Base-by-base conservation (phyloP, 2,113 vertebrate species). In the Galemys pyrenaicus region DNA sequence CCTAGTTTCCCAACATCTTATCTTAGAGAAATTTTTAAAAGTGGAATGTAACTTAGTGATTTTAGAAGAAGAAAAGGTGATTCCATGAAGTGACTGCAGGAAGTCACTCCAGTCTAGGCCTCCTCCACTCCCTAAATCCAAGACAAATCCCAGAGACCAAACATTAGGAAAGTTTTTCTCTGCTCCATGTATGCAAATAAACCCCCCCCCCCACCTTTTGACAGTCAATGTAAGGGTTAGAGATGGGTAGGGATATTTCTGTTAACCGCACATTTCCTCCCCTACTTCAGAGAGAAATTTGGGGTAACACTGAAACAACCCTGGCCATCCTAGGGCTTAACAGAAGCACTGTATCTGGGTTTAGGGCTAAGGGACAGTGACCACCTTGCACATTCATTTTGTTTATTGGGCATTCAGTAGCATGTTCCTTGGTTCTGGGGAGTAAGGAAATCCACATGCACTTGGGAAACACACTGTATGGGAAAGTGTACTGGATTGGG, bases 391-490 rank as follows among this genome's bases (percentile, higher is more conserved):
- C 11, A 1, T 67, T 81, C 49, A 30, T 78, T 60, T 83, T 68
- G n/a, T 88, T 97, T 85, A 64, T 60, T 80, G n/a, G 73, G 37
- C 24, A 86, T 71, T 84, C 86, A 75, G 64, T 19, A 92, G 65
- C 28, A 80, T 73, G 32, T 0, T 79, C 6, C 73, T 46, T 90
- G 84, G 67, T 73, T 90, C 71, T 85, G 44, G 11, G 74, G 41
- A 90, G 46, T 58, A 58, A 89, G 87, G 81, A 96, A 94, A 91
- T 85, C 67, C 46, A 1, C 74, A 60, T 81, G 54, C 68, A 97
- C 64, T 95, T 90, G 95, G 17, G 84, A 95, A 96, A 51, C 56
- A 32, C 54, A 74, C 4, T 37, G 62, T 74, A 92, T 90, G 88
- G 85, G 77, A 92, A 95, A 96, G 37, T 65, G 75, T 81, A 80